Base-by-base conservation (phyloP, 2,113 vertebrate genomes). In the Orcinus orca region DNA sequence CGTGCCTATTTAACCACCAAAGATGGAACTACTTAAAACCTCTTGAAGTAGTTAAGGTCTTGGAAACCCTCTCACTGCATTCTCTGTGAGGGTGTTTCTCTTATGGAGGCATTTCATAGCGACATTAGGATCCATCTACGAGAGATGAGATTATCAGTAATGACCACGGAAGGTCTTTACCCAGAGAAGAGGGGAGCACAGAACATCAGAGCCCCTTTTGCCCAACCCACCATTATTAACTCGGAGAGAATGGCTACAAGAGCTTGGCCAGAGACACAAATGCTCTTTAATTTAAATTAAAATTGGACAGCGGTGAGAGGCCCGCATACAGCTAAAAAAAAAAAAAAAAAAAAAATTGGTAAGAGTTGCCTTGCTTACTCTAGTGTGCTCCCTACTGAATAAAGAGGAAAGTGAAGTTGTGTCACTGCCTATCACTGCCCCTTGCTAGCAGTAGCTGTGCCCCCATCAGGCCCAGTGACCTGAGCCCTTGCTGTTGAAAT, bases 401-500 rank as follows among this genome's bases (percentile, higher is more conserved):
- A 86, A 96, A 79, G 67, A 91, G 31, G 36, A 86, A 29, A 94
- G 68, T 50, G n/a, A 85, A 94, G 90, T 87, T 84, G n/a, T 47
- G 55, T 82, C 3, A 6, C 60, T 67, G 68, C 31, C 58, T 47
- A 50, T 85, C 3, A 6, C 60, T 67, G 68, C 26, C 58, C 55
- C 47, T 95, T 81, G 70, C 74, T 50, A 88, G 94, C 65, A 79
- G 84, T 90, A 62, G 38, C 71, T 85, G 53, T 82, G 89, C 23
- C 60, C 82, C 29, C 67, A 53, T 96, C 93, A 85, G 74, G 82
- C 83, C 50, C 79, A 29, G 62, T 85, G 79, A 95, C 96, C 97
- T 82, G 36, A 97, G 97, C 94, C 60, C 88, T 65, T 31, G 50
- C 29, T 90, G 88, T 60, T 88, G 83, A 97, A 85, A 97, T n/a